These are phyloP conservation scores for Prenolepis imparis DNA, from an alignment of 2,888 invertebrate species.

Conservation along the genomic window DNA sequence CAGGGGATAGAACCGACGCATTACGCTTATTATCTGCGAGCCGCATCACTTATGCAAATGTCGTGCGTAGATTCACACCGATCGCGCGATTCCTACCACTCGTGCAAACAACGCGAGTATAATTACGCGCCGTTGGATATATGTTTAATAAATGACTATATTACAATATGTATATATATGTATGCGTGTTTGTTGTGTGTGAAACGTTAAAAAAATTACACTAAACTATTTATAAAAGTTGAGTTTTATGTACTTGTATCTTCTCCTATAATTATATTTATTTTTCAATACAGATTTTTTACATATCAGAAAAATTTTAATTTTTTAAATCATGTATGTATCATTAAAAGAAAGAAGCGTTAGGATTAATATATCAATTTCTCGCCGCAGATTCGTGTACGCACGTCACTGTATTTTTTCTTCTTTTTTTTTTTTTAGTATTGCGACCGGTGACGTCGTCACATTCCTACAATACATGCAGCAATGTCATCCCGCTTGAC, in stretches of 20 bases:
- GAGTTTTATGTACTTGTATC: neutral
- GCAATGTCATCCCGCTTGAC: slow-evolving; percentile 62
- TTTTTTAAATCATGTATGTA: too few species aligned
- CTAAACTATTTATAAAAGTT: neutral
- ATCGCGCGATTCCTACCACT: slow-evolving; percentile 43
- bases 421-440: neutral
- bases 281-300: neutral
- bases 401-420: neutral
- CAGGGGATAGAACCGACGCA: slow-evolving; percentile 33
- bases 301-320: neutral
- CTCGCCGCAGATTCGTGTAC: slow-evolving; percentile 14
- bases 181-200: neutral
- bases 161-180: too few species aligned
- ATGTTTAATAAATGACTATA: neutral
- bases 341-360: too few species aligned
- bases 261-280: neutral
- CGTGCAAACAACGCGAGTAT: slow-evolving; percentile 42
- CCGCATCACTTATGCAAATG: slow-evolving; percentile 52
- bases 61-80: slow-evolving; percentile 45
- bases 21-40: slow-evolving; percentile 43
- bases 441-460: slow-evolving; percentile 51
- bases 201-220: neutral
- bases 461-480: slow-evolving; percentile 61
- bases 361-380: slow-evolving; percentile 7
- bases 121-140: neutral